A percentile compares a stretch with the other conserved stretches of the same genome.
phyloP scores from a whole-genome alignment of 1,140 invertebrate species.

The Calycopis cecrops region DNA sequence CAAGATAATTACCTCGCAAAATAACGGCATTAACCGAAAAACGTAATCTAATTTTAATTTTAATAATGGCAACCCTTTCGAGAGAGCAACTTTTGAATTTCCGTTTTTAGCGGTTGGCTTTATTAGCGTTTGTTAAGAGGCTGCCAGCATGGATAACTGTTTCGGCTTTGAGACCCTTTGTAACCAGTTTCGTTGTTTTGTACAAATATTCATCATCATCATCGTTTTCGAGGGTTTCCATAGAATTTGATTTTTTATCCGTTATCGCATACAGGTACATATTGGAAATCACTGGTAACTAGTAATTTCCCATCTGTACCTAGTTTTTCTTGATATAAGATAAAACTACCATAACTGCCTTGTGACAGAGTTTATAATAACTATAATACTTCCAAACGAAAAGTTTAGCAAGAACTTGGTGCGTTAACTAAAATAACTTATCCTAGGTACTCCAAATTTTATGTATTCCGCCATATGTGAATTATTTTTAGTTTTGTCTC shows the following conservation, averaged over 20 bases:
- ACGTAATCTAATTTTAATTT: slow-evolving; percentile 71
- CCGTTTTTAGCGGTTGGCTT: slow-evolving; percentile 45
- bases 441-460: no score
- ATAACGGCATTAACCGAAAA: slow-evolving; percentile 61
- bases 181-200: slow-evolving; percentile 6
- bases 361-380: no score
- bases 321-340: neutral
- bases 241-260: no score
- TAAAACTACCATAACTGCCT: no score
- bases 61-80: slow-evolving; percentile 60
- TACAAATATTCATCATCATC: neutral
- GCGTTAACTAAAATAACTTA: no score
- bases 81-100: slow-evolving; percentile 51
- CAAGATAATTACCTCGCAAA: slow-evolving; percentile 61
- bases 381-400: no score
- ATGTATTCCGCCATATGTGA: no score
- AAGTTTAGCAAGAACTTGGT: no score
- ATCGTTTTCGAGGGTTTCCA: neutral
- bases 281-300: no score
- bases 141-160: slow-evolving; percentile 23
- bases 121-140: slow-evolving; percentile 36
- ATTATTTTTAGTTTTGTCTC: no score
- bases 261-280: neutral
- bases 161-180: slow-evolving; percentile 19
- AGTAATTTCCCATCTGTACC: neutral